Evolutionary conservation across 2,113 vertebrate species (phyloP).

Genomic region (Smithornis capensis): DNA sequence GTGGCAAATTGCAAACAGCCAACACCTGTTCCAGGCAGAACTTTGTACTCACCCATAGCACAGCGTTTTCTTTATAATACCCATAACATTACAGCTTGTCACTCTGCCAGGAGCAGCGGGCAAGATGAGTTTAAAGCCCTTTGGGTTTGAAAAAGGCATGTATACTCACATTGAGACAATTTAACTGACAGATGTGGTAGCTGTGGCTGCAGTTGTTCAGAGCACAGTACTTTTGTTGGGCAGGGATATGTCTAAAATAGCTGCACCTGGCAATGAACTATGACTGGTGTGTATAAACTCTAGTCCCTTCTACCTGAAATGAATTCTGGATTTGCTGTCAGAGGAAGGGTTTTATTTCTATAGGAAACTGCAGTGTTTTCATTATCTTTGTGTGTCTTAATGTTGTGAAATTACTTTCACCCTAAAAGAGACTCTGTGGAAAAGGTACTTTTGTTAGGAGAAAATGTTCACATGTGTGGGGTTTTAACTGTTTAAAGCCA

Average conservation of each 20-base stretch:
- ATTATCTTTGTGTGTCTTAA: neutral
- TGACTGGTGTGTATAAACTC: neutral
- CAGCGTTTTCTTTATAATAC: accelerated
- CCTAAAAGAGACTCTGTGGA: neutral
- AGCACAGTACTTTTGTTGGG: neutral
- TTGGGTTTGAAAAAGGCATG: neutral
- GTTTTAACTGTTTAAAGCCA: neutral
- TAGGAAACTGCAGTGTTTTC: neutral
- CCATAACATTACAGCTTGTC: neutral
- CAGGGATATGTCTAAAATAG: no score
- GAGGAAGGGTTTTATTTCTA: neutral
- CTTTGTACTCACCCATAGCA: neutral
- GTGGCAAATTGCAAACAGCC: neutral
- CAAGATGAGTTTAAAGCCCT: neutral
- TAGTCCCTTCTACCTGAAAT: neutral
- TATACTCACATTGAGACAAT: neutral
- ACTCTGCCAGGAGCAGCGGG: neutral
- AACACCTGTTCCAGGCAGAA: neutral
- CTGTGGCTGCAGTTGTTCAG: neutral
- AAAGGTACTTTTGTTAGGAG: neutral
- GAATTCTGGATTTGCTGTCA: neutral
- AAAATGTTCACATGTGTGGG: accelerated
- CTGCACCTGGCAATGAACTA: accelerated
- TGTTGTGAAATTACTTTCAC: neutral
- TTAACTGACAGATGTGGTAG: neutral